Evolutionary conservation across 2,113 vertebrate species (phyloP), one percentile per base, ranked within the genome.

Genomic region (Mesocricetus auratus): DNA sequence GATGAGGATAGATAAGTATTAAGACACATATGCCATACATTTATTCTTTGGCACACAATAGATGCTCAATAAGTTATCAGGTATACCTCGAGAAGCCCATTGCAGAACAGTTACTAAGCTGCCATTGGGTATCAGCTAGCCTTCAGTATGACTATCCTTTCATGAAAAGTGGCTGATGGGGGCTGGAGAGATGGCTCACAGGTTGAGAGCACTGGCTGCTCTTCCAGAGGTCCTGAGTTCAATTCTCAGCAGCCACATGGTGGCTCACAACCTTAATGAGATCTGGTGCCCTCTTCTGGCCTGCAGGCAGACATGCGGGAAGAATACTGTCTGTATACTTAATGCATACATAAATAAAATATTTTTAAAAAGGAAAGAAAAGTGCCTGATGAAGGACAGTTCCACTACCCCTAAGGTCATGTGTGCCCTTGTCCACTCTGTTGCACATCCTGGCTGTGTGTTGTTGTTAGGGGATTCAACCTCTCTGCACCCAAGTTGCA

Each of bases 361-460:
- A n/a, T n/a, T n/a, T n/a, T n/a, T n/a, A n/a, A n/a, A n/a, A 13
- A 50, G n/a, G n/a, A n/a, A n/a, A n/a, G n/a, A n/a, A n/a, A n/a
- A n/a, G n/a, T n/a, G n/a, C n/a, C n/a, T n/a, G n/a, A n/a, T n/a
- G n/a, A n/a, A 39, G 45, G 33, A 29, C 11, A 26, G 10, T 26
- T 69, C 62, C 5, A 22, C 60, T 45, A 21, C 45, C 53, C 53
- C 17, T 17, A 77, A 83, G 22, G 45, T 50, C 47, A 56, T 50
- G 68, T 36, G 22, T 58, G 81, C 50, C 4, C 3, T 81, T 91
- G 22, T 68, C 31, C 1, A 47, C 56, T 86, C 66, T 86, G 79
- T 62, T 83, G n/a, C n/a, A 15, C 36, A 92, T 68, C 77, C 74
- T 86, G 89, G 68, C 42, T 88, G 1, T 89, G 92, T 94, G 87